phyloP scores from a whole-genome alignment of 2,797 vertebrate species.

The Hydrocynus forskahlii region DNA sequence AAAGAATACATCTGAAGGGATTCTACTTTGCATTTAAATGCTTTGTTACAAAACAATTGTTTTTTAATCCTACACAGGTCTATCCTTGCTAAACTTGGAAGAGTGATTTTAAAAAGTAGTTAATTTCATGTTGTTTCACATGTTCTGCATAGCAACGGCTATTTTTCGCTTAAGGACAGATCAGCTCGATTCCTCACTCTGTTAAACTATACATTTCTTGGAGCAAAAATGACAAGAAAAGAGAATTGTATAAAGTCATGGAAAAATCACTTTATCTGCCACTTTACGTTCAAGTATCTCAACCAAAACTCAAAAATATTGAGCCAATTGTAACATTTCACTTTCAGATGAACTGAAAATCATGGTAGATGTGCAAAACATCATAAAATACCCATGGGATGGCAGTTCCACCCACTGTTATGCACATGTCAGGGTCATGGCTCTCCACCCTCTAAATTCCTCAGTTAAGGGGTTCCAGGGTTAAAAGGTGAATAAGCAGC shows the following conservation, averaged over 20 bases:
- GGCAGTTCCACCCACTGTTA: neutral
- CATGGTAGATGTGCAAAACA: conserved; percentile 9
- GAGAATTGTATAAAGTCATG: too few relatives aligned
- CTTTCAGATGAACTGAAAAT: conserved; percentile 14
- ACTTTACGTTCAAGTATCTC: neutral
- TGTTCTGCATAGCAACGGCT: too few relatives aligned
- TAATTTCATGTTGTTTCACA: too few relatives aligned
- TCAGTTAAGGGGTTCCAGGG: conserved; percentile 21
- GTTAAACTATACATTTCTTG: too few relatives aligned
- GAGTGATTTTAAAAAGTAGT: too few relatives aligned
- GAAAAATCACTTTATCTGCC: too few relatives aligned
- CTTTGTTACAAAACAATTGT: too few relatives aligned
- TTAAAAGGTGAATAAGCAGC: conserved; percentile 35
- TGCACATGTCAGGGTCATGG: neutral
- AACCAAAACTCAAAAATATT: neutral
- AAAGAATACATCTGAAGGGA: neutral
- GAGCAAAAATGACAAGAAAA: too few relatives aligned
- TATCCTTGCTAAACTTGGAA: too few relatives aligned
- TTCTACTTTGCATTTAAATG: neutral
- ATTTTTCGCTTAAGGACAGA: too few relatives aligned
- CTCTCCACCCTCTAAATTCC: conserved; percentile 6
- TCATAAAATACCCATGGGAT: neutral
- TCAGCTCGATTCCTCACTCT: too few relatives aligned
- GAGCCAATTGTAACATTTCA: conserved; percentile 1
- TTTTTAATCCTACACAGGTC: too few relatives aligned